Percentiles rank a stretch among this genome's conserved stretches.
Conservation (phyloP, 2,888 invertebrate genomes). For the Caenorhabditis virilis region DNA sequence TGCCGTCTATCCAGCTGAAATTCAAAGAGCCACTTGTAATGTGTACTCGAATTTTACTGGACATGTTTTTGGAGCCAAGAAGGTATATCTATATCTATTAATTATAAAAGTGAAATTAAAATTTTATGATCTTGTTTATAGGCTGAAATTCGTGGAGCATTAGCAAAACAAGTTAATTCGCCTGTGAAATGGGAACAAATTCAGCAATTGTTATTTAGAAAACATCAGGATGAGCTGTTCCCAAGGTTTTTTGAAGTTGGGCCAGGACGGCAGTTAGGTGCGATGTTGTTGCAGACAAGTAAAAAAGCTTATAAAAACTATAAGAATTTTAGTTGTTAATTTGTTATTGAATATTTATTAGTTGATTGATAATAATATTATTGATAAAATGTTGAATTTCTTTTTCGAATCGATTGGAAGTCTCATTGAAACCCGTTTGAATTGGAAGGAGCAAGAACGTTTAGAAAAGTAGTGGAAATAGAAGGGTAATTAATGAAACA, state of each 20-base stretch:
- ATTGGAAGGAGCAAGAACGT: too few relatives aligned
- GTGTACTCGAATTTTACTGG: slow-evolving; percentile 67
- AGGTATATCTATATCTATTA: slow-evolving; percentile 12
- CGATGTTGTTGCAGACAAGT: slow-evolving; percentile 61
- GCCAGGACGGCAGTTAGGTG: slow-evolving; percentile 63
- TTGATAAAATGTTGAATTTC: neutral
- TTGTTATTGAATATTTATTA: neutral
- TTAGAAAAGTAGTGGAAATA: too few relatives aligned
- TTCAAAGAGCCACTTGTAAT: slow-evolving; percentile 51
- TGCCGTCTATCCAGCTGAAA: slow-evolving; percentile 38
- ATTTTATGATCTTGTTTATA: slow-evolving; percentile 6
- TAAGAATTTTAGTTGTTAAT: slow-evolving; percentile 45
- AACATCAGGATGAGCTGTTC: slow-evolving; percentile 60
- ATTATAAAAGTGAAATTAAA: slow-evolving; percentile 1
- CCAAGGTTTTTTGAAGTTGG: slow-evolving; percentile 66
- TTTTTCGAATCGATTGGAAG: too few relatives aligned
- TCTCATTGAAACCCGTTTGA: too few relatives aligned
- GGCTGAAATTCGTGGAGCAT: slow-evolving; percentile 50
- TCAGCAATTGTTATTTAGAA: slow-evolving; percentile 62
- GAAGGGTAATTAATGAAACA: too few relatives aligned
- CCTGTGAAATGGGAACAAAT: slow-evolving; percentile 68
- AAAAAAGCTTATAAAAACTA: slow-evolving; percentile 62
- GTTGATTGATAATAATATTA: neutral
- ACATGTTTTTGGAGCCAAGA: slow-evolving; percentile 51
- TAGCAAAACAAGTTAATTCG: slow-evolving; percentile 56